phyloP scores from a whole-genome alignment of 1,140 invertebrate species.

The Polyergus mexicanus region DNA sequence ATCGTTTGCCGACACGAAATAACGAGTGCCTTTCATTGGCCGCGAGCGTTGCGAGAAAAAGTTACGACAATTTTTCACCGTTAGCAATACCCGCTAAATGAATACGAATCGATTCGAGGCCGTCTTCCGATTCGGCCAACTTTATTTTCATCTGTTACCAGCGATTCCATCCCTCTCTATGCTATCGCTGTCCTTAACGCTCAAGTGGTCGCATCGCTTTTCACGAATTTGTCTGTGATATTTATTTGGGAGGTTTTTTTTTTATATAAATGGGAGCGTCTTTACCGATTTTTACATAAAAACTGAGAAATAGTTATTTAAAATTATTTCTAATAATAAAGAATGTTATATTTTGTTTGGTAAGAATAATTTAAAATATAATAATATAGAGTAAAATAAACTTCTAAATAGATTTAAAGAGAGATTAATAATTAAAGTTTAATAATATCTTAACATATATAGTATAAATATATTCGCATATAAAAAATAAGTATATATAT shows the following conservation, averaged over 20 bases:
- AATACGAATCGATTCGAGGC: slow-evolving; percentile 79
- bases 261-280: not conserved
- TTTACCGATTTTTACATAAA: not conserved
- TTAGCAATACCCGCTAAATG: slow-evolving; percentile 76
- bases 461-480: not conserved
- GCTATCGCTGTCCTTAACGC: not conserved
- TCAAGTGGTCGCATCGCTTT: slow-evolving; percentile 15
- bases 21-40: slow-evolving; percentile 74
- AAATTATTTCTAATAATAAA: not conserved
- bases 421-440: slow-evolving; percentile 9
- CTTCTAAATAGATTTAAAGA: not conserved
- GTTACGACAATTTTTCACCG: slow-evolving; percentile 78
- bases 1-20: slow-evolving; percentile 66
- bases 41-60: slow-evolving; percentile 64
- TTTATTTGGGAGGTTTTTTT: not conserved
- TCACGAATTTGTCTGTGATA: not conserved
- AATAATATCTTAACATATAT: not conserved
- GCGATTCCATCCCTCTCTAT: slow-evolving; percentile 20
- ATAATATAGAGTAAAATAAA: not conserved
- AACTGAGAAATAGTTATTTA: not conserved
- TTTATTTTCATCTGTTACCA: slow-evolving; percentile 62
- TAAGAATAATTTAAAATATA: slow-evolving; percentile 18
- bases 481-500: not conserved
- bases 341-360: slow-evolving; percentile 20
- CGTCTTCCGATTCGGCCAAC: slow-evolving; percentile 67